Conservation (phyloP, 2,888 invertebrate species). For the Idaea aversata region DNA sequence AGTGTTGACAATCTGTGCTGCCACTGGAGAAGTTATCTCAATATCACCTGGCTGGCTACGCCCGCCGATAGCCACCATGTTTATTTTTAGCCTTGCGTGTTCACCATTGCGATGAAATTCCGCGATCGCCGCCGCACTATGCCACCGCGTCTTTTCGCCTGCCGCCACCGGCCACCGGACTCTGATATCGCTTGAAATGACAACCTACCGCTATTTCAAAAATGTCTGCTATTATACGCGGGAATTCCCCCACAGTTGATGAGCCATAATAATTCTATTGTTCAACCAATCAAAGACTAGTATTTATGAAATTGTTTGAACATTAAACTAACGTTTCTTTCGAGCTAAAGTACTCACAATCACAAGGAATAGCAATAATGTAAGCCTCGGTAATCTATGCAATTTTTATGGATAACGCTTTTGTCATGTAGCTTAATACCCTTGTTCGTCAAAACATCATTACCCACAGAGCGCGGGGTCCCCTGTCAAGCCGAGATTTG, state of each 20-base stretch:
- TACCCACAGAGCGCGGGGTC: constrained; percentile 51
- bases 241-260: constrained; percentile 61
- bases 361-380: constrained; percentile 21
- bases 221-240: constrained; percentile 69
- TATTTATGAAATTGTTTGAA: constrained; percentile 14
- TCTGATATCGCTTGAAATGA: constrained; percentile 63
- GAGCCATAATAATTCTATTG: constrained; percentile 62
- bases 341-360: constrained; percentile 24
- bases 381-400: constrained; percentile 21
- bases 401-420: constrained; percentile 39
- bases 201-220: constrained; percentile 71
- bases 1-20: constrained; percentile 51
- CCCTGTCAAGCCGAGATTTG: constrained; percentile 71
- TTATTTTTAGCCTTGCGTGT: constrained; percentile 74
- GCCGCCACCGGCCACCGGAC: constrained; percentile 61
- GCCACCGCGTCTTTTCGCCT: constrained; percentile 43
- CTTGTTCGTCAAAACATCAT: constrained; percentile 71
- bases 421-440: constrained; percentile 51
- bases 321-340: neutral
- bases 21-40: constrained; percentile 64
- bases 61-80: constrained; percentile 63
- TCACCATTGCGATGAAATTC: constrained; percentile 73
- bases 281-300: constrained; percentile 50
- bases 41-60: constrained; percentile 68
- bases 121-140: constrained; percentile 42